Evolutionary conservation across 1,140 invertebrate genomes (phyloP).

Genomic region (Penaeus chinensis): DNA sequence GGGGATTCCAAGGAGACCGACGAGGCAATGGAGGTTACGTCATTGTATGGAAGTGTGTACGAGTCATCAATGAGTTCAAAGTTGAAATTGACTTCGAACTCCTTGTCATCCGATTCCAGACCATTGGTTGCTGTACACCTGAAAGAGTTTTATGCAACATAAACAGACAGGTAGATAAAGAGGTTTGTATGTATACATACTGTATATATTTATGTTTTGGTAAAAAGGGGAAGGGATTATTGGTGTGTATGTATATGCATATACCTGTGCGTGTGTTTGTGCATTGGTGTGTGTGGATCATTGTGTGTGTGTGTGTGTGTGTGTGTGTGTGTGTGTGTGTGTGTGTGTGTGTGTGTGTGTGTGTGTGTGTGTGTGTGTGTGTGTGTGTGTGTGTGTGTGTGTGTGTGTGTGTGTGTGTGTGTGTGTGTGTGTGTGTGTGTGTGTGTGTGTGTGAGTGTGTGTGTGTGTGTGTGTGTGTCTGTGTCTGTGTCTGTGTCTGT

Average conservation of each 20-base stretch:
- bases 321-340: no score
- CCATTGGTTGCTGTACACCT: slow-evolving; percentile 68
- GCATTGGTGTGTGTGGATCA: not conserved
- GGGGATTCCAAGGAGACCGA: slow-evolving; percentile 24
- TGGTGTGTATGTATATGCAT: no score
- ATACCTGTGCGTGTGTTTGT: not conserved
- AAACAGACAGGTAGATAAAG: not conserved
- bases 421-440: not conserved
- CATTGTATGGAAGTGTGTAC: slow-evolving; percentile 66
- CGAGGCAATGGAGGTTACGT: slow-evolving; percentile 31
- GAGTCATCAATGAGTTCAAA: slow-evolving; percentile 73
- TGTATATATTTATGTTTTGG: no score
- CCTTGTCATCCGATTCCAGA: slow-evolving; percentile 66
- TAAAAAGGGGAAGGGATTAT: no score
- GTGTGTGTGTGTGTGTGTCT: no score
- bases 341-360: no score
- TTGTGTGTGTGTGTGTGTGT: not conserved
- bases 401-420: not conserved
- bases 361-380: no score
- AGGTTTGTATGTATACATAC: not conserved
- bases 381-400: not conserved
- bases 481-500: no score
- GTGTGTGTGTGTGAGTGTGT: not conserved
- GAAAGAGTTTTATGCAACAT: not conserved
- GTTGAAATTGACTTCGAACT: slow-evolving; percentile 69